A percentile compares a stretch with the other conserved stretches of the same genome.
These are phyloP conservation scores for Chymomyza fuscimana DNA, from an alignment of 2,888 invertebrate genomes.

Conservation along the genomic window DNA sequence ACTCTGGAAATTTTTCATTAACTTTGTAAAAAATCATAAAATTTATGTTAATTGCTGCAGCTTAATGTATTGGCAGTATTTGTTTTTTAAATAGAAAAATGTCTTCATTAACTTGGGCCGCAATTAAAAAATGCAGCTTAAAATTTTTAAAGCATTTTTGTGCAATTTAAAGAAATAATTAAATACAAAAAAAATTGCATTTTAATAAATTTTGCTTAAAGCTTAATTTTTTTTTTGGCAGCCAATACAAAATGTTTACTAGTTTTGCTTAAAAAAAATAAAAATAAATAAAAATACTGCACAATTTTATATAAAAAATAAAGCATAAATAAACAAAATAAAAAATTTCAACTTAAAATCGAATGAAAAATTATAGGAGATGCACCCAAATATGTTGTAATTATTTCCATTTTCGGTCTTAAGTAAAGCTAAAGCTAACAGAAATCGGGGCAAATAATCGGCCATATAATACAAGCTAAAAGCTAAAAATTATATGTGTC, in stretches of 20 bases:
- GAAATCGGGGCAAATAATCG: constrained; percentile 62
- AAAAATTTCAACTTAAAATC: constrained; percentile 57
- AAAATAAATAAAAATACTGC: constrained; percentile 31
- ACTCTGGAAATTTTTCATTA: constrained; percentile 79
- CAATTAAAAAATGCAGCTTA: constrained; percentile 3
- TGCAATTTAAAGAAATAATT: not conserved
- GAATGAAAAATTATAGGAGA: constrained; percentile 78
- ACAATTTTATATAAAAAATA: constrained; percentile 34
- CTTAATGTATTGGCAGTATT: constrained; percentile 4
- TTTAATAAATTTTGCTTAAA: too few species aligned
- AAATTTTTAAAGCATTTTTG: not conserved
- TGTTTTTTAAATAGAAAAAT: constrained; percentile 1
- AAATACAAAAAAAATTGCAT: too few species aligned
- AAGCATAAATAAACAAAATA: constrained; percentile 61
- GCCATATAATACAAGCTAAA: constrained; percentile 65
- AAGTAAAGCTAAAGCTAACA: constrained; percentile 55
- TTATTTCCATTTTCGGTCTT: constrained; percentile 76
- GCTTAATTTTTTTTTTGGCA: too few species aligned
- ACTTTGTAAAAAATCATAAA: constrained; percentile 52
- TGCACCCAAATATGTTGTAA: constrained; percentile 80
- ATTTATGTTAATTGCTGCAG: constrained; percentile 23
- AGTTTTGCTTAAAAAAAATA: constrained; percentile 15
- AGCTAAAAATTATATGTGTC: constrained; percentile 43
- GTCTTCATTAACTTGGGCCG: not conserved
- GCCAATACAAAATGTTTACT: constrained; percentile 3